These are phyloP conservation scores for Phalacrocorax brasilianus DNA, from an alignment of 2,113 vertebrate genomes.

Conservation along the genomic window DNA sequence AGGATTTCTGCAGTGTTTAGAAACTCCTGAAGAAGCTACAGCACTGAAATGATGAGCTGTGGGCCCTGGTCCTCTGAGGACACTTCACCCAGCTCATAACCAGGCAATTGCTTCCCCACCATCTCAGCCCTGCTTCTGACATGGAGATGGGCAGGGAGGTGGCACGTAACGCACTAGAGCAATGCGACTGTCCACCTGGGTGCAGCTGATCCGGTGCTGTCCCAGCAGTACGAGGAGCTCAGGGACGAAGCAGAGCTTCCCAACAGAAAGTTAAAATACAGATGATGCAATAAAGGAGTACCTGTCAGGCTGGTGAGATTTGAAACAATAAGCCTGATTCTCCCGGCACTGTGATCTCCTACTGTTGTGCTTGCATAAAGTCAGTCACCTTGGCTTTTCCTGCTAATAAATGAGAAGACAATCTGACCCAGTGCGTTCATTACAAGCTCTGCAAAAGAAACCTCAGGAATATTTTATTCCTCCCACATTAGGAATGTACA, in stretches of 20 bases:
- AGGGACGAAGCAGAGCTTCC: neutral
- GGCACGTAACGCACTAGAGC: rapidly evolving
- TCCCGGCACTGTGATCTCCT: neutral
- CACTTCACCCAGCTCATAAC: neutral
- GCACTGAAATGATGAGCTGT: neutral
- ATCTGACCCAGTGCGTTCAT: conserved; percentile 9
- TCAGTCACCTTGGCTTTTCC: neutral
- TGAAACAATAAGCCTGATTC: neutral
- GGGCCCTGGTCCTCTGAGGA: neutral
- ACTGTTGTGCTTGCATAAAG: conserved; percentile 13
- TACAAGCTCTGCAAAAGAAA: conserved; percentile 57
- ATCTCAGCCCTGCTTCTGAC: neutral
- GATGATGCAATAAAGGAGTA: neutral
- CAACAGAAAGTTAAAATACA: neutral
- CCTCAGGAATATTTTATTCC: conserved; percentile 60
- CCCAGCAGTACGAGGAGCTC: neutral
- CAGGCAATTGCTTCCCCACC: neutral
- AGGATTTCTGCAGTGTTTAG: neutral
- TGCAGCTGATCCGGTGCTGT: neutral
- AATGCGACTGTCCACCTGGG: rapidly evolving
- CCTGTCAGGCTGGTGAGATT: neutral
- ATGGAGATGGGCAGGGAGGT: rapidly evolving
- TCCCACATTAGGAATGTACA: conserved; percentile 43
- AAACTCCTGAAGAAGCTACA: neutral
- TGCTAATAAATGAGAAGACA: conserved; percentile 33